phyloP scores from a whole-genome alignment of 1,140 invertebrate species.

The Pteromalus puparum region DNA sequence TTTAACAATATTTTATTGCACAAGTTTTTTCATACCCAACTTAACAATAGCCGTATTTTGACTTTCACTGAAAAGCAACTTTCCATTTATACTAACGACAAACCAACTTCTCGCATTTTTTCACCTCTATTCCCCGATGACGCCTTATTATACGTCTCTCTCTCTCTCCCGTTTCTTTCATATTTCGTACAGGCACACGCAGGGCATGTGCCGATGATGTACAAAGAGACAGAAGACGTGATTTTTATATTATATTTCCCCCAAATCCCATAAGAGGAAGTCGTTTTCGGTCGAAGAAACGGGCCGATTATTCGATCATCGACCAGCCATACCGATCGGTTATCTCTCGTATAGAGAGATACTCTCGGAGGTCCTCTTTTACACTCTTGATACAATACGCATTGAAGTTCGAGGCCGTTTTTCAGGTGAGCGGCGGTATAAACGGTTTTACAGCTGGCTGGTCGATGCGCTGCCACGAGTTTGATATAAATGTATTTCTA shows the following conservation, averaged over 20 bases:
- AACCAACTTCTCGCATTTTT: not conserved
- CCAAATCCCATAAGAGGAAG: not conserved
- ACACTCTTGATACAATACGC: not conserved
- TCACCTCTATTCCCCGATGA: conserved; percentile 33
- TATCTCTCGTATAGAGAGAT: conserved; percentile 15
- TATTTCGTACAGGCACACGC: not conserved
- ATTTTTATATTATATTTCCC: conserved; percentile 19
- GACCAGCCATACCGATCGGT: not conserved
- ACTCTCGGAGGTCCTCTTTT: conserved; percentile 18
- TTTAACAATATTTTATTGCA: too few species aligned
- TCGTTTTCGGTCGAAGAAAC: conserved; percentile 8
- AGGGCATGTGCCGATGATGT: not conserved
- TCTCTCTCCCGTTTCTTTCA: not conserved
- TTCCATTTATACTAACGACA: not conserved
- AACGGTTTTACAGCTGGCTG: too few species aligned
- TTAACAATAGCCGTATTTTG: too few species aligned
- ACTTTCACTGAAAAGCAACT: not conserved
- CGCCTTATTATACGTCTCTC: conserved; percentile 9
- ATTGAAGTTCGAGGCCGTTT: not conserved
- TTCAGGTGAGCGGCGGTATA: conserved; percentile 1
- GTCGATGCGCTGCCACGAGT: too few species aligned
- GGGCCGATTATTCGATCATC: conserved; percentile 31
- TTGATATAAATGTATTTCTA: too few species aligned
- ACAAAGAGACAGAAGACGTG: not conserved
- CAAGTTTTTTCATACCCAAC: too few species aligned